Conservation (phyloP, 2,888 invertebrate species). For the Noctua janthe region DNA sequence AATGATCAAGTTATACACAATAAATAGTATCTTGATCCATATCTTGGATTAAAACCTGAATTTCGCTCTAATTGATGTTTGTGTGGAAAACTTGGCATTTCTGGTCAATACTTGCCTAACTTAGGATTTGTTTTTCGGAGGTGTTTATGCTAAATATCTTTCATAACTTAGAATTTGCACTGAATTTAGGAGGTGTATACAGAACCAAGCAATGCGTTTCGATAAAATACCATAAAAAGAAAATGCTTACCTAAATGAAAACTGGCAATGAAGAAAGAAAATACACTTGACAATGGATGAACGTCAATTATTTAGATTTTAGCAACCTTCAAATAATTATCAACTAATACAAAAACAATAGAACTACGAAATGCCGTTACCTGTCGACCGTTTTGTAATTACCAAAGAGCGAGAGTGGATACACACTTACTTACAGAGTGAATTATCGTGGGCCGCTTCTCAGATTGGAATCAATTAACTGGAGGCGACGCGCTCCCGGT, state of each 20-base stretch:
- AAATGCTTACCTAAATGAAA: not conserved
- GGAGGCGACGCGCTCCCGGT: constrained; percentile 84
- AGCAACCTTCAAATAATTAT: constrained; percentile 29
- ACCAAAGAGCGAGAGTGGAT: constrained; percentile 78
- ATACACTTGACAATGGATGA: not conserved
- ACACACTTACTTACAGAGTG: constrained; percentile 76
- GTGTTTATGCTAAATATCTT: not conserved
- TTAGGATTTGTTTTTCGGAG: not conserved
- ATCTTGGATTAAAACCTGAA: constrained; percentile 15
- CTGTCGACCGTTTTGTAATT: constrained; percentile 75
- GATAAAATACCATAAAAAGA: not conserved
- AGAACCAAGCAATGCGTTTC: not conserved
- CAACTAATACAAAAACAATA: constrained; percentile 55
- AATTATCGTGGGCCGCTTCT: constrained; percentile 82
- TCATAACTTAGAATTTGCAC: not conserved
- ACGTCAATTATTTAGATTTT: constrained; percentile 13
- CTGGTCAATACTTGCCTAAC: not conserved
- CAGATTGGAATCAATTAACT: constrained; percentile 89
- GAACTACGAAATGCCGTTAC: constrained; percentile 72
- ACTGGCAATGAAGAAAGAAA: not conserved
- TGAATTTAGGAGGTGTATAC: not conserved
- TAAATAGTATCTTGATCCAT: constrained; percentile 32
- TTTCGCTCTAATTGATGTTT: not conserved
- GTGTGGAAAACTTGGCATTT: not conserved
- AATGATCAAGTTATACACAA: constrained; percentile 50